Conservation (phyloP, 2,113 vertebrate species). For the Gallinago jamesoni region DNA sequence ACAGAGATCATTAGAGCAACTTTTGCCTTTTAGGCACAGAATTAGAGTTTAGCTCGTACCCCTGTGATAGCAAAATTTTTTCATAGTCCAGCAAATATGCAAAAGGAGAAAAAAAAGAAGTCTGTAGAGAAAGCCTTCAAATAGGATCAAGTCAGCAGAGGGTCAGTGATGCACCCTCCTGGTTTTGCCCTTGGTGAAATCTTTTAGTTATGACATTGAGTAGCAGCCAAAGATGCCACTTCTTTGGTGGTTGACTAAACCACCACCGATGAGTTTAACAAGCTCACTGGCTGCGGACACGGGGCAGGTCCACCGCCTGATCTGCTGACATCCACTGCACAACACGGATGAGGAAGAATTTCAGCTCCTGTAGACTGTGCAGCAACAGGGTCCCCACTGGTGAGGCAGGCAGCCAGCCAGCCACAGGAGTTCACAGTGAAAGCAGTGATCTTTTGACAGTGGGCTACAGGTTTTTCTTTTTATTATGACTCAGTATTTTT, state of each 20-base stretch:
- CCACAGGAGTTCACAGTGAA: background rate
- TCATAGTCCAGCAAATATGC: background rate
- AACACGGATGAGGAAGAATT: background rate
- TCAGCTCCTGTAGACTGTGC: background rate
- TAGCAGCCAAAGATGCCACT: background rate
- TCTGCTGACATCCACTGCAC: background rate
- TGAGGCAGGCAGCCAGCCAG: background rate
- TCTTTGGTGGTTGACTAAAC: background rate
- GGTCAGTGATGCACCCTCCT: background rate
- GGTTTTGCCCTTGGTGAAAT: background rate
- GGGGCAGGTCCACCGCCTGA: background rate
- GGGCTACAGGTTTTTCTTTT: background rate
- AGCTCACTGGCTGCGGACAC: background rate
- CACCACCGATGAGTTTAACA: background rate
- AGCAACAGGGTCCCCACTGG: background rate
- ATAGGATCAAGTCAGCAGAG: background rate
- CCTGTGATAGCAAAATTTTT: background rate
- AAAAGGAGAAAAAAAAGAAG: background rate
- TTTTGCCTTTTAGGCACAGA: background rate
- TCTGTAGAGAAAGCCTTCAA: background rate
- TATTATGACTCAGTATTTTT: accelerated
- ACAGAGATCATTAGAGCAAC: background rate
- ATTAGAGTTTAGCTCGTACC: background rate
- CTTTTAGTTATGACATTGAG: background rate
- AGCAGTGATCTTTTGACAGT: background rate